These are phyloP conservation scores for Itoplectis maculator DNA, from an alignment of 2,888 invertebrate genomes.

Conservation along the genomic window DNA sequence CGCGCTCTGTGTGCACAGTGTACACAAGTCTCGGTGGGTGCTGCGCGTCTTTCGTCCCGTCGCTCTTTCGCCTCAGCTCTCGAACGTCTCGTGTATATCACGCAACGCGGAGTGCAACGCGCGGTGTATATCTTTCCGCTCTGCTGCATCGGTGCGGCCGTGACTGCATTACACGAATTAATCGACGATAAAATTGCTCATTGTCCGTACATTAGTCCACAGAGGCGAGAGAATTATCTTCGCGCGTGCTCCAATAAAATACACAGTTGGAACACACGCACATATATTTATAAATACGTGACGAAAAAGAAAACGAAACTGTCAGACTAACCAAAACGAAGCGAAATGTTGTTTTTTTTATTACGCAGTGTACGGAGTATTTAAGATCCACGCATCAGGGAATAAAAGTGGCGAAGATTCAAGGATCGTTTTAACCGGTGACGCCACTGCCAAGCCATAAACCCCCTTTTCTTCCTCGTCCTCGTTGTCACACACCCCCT, in stretches of 20 bases:
- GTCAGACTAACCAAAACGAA: conserved; percentile 13
- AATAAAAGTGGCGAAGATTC: conserved; percentile 7
- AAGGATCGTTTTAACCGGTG: conserved; percentile 35
- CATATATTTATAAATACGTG: conserved; percentile 10
- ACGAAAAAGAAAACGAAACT: background rate
- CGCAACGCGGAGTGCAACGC: conserved; percentile 3
- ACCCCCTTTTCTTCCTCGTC: conserved; percentile 71
- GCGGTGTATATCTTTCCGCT: conserved; percentile 8
- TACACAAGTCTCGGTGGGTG: conserved; percentile 67
- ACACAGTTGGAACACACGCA: background rate
- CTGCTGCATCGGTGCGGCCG: conserved; percentile 12
- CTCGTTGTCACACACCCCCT: conserved; percentile 64
- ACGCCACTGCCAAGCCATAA: conserved; percentile 78
- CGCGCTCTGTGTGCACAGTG: conserved; percentile 69
- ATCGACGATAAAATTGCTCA: conserved; percentile 44
- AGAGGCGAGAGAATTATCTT: background rate
- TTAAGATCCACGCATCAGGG: conserved; percentile 57
- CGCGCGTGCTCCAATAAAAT: background rate
- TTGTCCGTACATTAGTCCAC: conserved; percentile 12
- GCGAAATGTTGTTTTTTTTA: conserved; percentile 4
- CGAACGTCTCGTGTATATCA: background rate
- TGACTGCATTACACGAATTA: conserved; percentile 48
- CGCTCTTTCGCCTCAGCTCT: conserved; percentile 56
- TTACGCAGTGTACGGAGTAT: conserved; percentile 27
- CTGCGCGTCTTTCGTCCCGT: conserved; percentile 63